Evolutionary conservation across 1,140 invertebrate genomes (phyloP).

Genomic region (Cherax destructor): DNA sequence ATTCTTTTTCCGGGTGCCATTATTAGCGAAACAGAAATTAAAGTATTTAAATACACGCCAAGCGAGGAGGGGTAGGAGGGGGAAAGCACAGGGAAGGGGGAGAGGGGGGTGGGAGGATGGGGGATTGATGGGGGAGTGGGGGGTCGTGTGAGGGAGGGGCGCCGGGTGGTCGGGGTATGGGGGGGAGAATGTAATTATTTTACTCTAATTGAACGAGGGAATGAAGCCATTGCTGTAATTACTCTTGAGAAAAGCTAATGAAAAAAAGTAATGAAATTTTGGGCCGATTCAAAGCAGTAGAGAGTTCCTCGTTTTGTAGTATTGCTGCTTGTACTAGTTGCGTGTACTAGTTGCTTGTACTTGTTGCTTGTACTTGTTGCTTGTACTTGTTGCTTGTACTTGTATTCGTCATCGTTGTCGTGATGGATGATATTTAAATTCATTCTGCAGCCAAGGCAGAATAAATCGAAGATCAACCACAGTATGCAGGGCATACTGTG

Average conservation of each 20-base stretch:
- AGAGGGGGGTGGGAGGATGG: neutral
- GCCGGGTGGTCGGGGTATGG: neutral
- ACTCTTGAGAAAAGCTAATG: constrained; percentile 59
- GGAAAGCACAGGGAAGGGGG: neutral
- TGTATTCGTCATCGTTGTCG: too few relatives aligned
- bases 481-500: too few relatives aligned
- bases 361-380: too few relatives aligned
- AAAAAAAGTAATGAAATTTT: constrained; percentile 50
- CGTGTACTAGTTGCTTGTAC: too few relatives aligned
- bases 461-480: too few relatives aligned
- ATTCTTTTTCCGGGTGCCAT: neutral
- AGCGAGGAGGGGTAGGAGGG: neutral
- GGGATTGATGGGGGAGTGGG: neutral
- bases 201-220: constrained; percentile 62
- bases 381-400: too few relatives aligned
- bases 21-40: constrained; percentile 7
- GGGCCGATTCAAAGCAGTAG: neutral
- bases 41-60: constrained; percentile 15
- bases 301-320: neutral
- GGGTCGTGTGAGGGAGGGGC: too few relatives aligned
- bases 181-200: constrained; percentile 63
- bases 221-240: constrained; percentile 65
- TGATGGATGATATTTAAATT: too few relatives aligned
- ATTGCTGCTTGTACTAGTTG: too few relatives aligned
- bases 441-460: too few relatives aligned